Evolutionary conservation across 2,888 invertebrate species (phyloP).

Genomic region (Chrysolina haemoptera): DNA sequence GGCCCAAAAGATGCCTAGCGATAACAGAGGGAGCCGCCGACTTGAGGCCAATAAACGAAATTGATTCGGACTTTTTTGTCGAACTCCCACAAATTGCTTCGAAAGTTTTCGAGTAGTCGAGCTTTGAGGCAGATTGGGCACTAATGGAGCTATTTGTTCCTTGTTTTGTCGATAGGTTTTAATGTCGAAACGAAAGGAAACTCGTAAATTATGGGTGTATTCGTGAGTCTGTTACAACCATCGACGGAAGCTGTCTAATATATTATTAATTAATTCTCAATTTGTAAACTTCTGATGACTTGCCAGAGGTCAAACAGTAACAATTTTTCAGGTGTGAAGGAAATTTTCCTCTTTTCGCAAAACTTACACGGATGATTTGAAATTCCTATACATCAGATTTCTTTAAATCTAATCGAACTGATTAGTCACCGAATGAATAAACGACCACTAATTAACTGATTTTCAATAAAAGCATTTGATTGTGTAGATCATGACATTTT

Average conservation of each 20-base stretch:
- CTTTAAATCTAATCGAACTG: no score
- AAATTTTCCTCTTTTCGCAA: no score
- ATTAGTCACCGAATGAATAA: no score
- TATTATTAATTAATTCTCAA: background rate
- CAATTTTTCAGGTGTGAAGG: background rate
- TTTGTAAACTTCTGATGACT: background rate
- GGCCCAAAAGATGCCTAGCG: conserved; percentile 54
- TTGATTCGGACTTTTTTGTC: conserved; percentile 60
- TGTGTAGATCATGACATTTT: no score
- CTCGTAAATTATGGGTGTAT: conserved; percentile 17
- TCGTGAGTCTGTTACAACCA: background rate
- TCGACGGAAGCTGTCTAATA: background rate
- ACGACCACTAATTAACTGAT: no score
- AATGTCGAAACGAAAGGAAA: conserved; percentile 19
- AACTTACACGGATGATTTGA: no score
- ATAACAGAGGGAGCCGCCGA: conserved; percentile 54
- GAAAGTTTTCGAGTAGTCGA: conserved; percentile 58
- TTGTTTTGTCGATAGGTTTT: conserved; percentile 37
- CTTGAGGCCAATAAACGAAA: conserved; percentile 60
- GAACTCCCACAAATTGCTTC: conserved; percentile 58
- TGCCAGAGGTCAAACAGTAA: background rate
- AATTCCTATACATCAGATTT: no score
- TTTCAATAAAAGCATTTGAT: no score
- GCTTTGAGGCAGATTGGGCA: conserved; percentile 56
- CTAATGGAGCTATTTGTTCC: conserved; percentile 60